Evolutionary conservation across 2,113 vertebrate genomes (phyloP).

Genomic region (Mus musculus): GRCm39 chr5:13110501-13111000

Average conservation of each 20-base stretch:
- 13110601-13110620: slow-evolving; percentile 39
- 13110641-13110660: slow-evolving; percentile 59
- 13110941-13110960: neutral
- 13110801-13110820: slow-evolving; percentile 4
- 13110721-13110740: neutral
- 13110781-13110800: neutral
- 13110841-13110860: neutral
- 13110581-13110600: slow-evolving; percentile 46
- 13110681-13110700: slow-evolving; percentile 56
- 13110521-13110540: slow-evolving; percentile 59
- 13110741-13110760: neutral
- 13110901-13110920: too few species aligned
- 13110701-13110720: slow-evolving; percentile 60
- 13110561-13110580: slow-evolving; percentile 66
- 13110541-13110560: slow-evolving; percentile 36
- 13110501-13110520: slow-evolving; percentile 29
- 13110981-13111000: neutral
- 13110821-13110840: neutral
- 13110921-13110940: neutral
- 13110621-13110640: slow-evolving; percentile 22
- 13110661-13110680: slow-evolving; percentile 55
- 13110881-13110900: neutral
- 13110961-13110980: neutral
- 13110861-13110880: neutral
- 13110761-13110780: neutral